Conservation (phyloP, 1,140 invertebrate species). For the Triops cancriformis region DNA sequence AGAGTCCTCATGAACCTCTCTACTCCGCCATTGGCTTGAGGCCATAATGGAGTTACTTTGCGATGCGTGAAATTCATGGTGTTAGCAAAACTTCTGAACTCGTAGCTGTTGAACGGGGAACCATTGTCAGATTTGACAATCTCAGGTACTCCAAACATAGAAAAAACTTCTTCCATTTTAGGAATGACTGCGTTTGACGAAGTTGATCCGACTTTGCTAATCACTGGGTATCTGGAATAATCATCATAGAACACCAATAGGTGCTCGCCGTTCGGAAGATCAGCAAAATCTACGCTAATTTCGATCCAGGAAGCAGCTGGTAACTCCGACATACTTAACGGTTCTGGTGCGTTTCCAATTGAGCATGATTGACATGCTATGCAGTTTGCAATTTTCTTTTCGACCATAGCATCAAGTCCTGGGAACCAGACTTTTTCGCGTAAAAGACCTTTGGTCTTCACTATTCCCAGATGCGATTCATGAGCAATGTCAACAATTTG, state of each 20-base stretch:
- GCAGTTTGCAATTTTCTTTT: slow-evolving; percentile 32
- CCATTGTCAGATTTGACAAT: slow-evolving; percentile 31
- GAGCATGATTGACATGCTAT: slow-evolving; percentile 32
- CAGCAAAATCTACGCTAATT: slow-evolving; percentile 21
- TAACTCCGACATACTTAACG: slow-evolving; percentile 31
- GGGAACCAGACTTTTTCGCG: slow-evolving; percentile 37
- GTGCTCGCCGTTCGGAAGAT: no score
- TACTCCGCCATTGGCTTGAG: slow-evolving; percentile 14
- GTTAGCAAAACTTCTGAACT: slow-evolving; percentile 24
- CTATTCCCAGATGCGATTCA: slow-evolving; percentile 30
- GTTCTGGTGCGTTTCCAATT: slow-evolving; percentile 26
- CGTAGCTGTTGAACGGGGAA: slow-evolving; percentile 29
- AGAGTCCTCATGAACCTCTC: slow-evolving; percentile 23
- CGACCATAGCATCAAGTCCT: slow-evolving; percentile 33
- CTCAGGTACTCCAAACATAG: slow-evolving; percentile 29
- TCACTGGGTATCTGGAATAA: slow-evolving; percentile 20
- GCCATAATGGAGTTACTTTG: slow-evolving; percentile 4
- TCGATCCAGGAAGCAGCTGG: slow-evolving; percentile 31
- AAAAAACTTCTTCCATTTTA: background rate
- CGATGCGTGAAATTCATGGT: slow-evolving; percentile 10
- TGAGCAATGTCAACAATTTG: slow-evolving; percentile 32
- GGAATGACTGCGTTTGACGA: slow-evolving; percentile 18
- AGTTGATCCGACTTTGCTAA: slow-evolving; percentile 25
- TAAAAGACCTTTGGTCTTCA: slow-evolving; percentile 34
- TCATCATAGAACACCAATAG: slow-evolving; percentile 22